Percentiles rank a stretch among this genome's conserved stretches.
phyloP scores from a whole-genome alignment of 1,140 invertebrate genomes.

The Ceratosolen solmsi region DNA sequence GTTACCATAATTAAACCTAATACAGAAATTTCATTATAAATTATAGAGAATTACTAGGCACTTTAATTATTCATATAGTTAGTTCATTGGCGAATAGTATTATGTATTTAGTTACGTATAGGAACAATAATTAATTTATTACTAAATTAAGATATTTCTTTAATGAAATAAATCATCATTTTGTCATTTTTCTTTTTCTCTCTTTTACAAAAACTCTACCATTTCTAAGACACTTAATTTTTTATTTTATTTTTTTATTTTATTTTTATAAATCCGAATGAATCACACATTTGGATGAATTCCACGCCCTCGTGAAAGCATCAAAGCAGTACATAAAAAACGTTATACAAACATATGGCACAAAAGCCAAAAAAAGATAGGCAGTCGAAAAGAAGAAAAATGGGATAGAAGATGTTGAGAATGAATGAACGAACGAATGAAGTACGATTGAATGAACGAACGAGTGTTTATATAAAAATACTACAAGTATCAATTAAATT shows the following conservation, averaged over 20 bases:
- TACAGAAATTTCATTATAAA: no score
- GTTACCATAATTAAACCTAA: no score
- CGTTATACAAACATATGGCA: not conserved
- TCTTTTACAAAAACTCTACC: no score
- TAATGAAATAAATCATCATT: not conserved
- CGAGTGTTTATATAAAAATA: not conserved
- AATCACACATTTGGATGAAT: constrained; percentile 1
- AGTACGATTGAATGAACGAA: not conserved
- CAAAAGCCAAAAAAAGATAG: not conserved
- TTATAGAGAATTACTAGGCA: no score
- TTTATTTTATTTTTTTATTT: not conserved
- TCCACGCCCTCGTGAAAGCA: not conserved
- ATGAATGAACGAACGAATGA: not conserved
- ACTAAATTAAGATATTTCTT: not conserved
- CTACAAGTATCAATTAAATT: not conserved
- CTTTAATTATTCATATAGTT: no score
- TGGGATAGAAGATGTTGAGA: not conserved
- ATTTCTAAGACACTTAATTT: no score
- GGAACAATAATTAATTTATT: not conserved
- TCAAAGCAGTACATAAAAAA: not conserved
- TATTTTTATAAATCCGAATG: constrained; percentile 24
- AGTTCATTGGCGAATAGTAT: no score
- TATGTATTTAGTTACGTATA: no score
- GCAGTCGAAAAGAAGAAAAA: not conserved
- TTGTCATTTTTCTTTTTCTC: not conserved